phyloP scores from a whole-genome alignment of 2,797 vertebrate genomes.

The Notoglanidium macrostoma region DNA sequence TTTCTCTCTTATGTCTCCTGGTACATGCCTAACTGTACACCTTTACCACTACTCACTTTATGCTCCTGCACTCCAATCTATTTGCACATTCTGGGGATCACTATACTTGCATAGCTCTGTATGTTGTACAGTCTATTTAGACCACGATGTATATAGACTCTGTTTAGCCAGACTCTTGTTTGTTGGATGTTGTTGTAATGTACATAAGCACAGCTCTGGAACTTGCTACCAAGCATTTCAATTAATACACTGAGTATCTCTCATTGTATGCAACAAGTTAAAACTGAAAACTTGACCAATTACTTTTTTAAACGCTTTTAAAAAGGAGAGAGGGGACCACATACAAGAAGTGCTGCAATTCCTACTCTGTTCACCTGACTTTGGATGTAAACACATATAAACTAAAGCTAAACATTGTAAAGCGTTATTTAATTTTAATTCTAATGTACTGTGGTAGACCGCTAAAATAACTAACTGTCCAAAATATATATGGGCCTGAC shows the following conservation, averaged over 20 bases:
- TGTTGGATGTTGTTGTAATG: background rate
- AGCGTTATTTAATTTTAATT: background rate
- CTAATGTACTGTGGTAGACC: background rate
- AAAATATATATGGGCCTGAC: background rate
- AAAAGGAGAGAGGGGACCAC: background rate
- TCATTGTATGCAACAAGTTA: background rate
- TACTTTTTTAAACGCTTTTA: background rate
- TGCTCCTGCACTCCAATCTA: background rate
- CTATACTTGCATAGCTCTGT: background rate
- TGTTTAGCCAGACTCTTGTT: background rate
- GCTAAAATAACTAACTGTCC: background rate
- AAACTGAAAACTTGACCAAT: background rate
- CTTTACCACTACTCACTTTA: background rate
- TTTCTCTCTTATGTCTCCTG: background rate
- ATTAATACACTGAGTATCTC: background rate
- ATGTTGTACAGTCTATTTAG: background rate
- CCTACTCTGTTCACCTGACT: background rate
- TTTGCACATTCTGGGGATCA: background rate
- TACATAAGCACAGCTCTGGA: background rate
- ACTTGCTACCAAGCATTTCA: background rate
- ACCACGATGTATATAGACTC: background rate
- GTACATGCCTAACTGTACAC: background rate
- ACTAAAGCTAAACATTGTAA: background rate
- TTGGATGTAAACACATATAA: background rate
- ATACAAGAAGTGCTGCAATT: background rate